Base-by-base conservation (phyloP, 2,113 vertebrate species). In the Rhabdomys dilectus region DNA sequence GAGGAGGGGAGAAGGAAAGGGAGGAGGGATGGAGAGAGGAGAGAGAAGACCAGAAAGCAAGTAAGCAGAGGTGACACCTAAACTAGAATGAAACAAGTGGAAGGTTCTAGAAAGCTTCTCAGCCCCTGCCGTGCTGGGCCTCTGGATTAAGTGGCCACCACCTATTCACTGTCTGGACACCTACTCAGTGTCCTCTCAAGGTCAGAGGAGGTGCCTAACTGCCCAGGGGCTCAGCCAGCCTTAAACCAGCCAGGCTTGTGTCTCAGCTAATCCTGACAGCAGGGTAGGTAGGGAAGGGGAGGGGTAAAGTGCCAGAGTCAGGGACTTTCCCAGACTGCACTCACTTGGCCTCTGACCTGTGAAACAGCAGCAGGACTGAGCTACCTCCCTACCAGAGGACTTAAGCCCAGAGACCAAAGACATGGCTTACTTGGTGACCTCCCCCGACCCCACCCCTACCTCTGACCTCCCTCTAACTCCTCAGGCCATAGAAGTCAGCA, bases 1-100 rank as follows among this genome's bases (percentile, higher is more conserved):
- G 42, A 48, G 11, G 19, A 45, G 36, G 5, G 15, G 68, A 92
- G 17, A 3, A 4, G 31, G 4, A 12, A 64, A 13, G 29, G 4
- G 5, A 51, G 22, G 12, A 8, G 15, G 36, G 31, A 24, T 36
- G 21, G 34, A 19, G n/a, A 48, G 13, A 77, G 26, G 26, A 56
- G 66, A 39, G 13, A 88, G 2, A 10, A 56, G 4, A 24, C 1
- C 39, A 15, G n/a, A 42, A 45, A 21, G 72, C 85, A 77, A 60
- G 56, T 19, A 88, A 64, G 60, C 0, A 62, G 93, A 73, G 81
- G 62, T 45, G 91, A 48, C 53, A 0, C 7, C 92, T 68, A 78
- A 70, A 76, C 39, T 53, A 75, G 84, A 92, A 89, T 39, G 92
- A 77, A 93, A 58, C 4, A 15, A 89, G 96, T 86, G 92, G 97